These are phyloP conservation scores for Heliconius aoede DNA, from an alignment of 2,888 invertebrate species.

Conservation along the genomic window DNA sequence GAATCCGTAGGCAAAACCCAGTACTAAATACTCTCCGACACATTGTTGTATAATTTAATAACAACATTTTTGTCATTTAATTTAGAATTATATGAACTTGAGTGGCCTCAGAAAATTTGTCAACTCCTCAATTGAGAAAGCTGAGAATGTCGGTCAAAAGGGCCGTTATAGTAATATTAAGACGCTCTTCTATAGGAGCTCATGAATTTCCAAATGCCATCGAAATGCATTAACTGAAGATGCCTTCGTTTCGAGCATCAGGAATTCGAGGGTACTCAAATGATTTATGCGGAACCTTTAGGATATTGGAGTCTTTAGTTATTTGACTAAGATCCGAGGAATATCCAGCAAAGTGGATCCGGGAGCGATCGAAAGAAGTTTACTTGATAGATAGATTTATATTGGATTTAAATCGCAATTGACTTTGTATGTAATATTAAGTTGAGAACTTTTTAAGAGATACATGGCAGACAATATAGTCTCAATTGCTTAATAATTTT, in stretches of 20 bases:
- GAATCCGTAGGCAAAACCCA: no score
- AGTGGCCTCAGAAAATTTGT: neutral
- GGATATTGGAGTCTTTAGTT: slow-evolving; percentile 45
- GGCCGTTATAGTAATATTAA: slow-evolving; percentile 49
- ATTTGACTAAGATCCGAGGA: slow-evolving; percentile 42
- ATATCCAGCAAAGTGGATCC: slow-evolving; percentile 35
- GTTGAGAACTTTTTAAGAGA: neutral
- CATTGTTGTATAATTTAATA: no score
- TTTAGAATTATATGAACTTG: neutral
- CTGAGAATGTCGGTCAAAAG: slow-evolving; percentile 31
- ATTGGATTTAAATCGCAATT: slow-evolving; percentile 8
- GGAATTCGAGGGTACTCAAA: slow-evolving; percentile 51
- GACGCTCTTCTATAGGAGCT: slow-evolving; percentile 51
- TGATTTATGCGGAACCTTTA: slow-evolving; percentile 53
- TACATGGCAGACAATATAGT: neutral
- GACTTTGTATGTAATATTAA: neutral
- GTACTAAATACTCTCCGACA: no score
- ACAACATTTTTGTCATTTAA: neutral
- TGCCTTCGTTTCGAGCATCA: slow-evolving; percentile 50
- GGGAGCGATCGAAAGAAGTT: slow-evolving; percentile 31
- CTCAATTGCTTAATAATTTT: neutral
- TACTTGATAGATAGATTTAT: slow-evolving; percentile 21
- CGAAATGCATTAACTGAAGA: slow-evolving; percentile 54
- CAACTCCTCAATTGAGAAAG: slow-evolving; percentile 11
- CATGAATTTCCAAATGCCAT: slow-evolving; percentile 58